Conservation (phyloP, 2,797 vertebrate genomes). For the Carapus acus region DNA sequence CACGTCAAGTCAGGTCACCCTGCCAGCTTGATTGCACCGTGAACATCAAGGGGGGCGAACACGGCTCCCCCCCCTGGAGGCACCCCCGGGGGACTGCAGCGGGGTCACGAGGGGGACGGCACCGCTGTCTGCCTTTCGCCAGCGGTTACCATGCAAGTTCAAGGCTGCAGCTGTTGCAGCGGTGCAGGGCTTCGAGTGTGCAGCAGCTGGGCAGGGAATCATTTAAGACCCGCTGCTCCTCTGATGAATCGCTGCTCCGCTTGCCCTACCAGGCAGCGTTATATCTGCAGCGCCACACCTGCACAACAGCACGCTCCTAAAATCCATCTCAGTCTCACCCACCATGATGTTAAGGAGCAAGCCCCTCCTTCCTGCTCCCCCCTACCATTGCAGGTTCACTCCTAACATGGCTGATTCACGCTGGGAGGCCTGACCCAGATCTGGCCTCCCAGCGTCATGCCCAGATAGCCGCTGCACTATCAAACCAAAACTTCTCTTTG, state of each 20-base stretch:
- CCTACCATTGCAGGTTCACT: constrained; percentile 29
- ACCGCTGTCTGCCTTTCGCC: too few species aligned
- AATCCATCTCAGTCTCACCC: constrained; percentile 47
- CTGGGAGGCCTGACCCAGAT: constrained; percentile 66
- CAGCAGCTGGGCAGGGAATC: constrained; percentile 49
- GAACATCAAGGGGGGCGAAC: constrained; percentile 32
- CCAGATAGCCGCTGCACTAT: constrained; percentile 41
- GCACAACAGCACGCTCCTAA: constrained; percentile 42
- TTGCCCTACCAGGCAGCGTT: constrained; percentile 40
- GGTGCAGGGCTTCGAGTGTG: constrained; percentile 33
- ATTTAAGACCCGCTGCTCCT: constrained; percentile 48
- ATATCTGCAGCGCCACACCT: constrained; percentile 58
- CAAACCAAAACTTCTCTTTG: constrained; percentile 31
- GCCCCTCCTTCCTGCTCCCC: constrained; percentile 23
- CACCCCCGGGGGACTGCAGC: constrained; percentile 31
- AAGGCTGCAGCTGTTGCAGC: too few species aligned
- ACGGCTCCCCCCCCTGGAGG: constrained; percentile 36
- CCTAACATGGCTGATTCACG: constrained; percentile 34
- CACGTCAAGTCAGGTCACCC: constrained; percentile 31
- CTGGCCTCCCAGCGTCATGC: constrained; percentile 36
- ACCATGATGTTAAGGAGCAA: constrained; percentile 35
- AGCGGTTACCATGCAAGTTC: too few species aligned
- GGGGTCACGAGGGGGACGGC: constrained; percentile 46
- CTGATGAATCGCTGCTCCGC: constrained; percentile 52
- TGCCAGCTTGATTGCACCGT: constrained; percentile 60